These are phyloP conservation scores for Tokudaia tokunoshimensis DNA, from an alignment of 2,797 vertebrate species.

Conservation along the genomic window DNA sequence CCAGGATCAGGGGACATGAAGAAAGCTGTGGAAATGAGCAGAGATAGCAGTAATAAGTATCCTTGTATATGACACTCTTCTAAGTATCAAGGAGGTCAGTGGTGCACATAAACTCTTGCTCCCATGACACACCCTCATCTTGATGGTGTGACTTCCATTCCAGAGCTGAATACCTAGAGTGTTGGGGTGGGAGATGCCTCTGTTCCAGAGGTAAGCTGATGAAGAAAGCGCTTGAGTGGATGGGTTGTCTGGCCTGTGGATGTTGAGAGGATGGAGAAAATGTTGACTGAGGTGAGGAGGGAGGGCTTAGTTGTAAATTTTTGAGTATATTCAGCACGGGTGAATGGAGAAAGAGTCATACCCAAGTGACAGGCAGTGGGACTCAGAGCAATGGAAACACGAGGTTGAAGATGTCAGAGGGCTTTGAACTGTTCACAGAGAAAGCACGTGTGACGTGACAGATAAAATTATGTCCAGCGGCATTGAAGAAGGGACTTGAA, in stretches of 20 bases:
- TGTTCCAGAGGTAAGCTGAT: not conserved
- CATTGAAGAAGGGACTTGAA: not conserved
- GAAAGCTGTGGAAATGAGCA: constrained; percentile 51
- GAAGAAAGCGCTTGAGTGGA: not conserved
- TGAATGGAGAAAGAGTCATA: not conserved
- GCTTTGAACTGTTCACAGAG: constrained; percentile 12
- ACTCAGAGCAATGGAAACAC: not conserved
- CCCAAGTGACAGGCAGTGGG: not conserved
- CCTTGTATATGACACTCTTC: not conserved
- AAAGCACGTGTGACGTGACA: not conserved
- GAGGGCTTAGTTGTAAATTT: not conserved
- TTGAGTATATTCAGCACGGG: not conserved
- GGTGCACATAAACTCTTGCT: not conserved
- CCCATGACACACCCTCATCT: not conserved
- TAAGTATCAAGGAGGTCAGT: not conserved
- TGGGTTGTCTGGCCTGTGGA: not conserved
- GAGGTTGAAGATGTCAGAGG: not conserved
- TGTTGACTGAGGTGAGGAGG: constrained; percentile 2
- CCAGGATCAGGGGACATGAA: constrained; percentile 63
- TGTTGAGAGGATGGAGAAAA: not conserved
- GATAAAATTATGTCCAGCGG: not conserved
- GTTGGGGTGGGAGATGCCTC: not conserved
- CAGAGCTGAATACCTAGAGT: not conserved
- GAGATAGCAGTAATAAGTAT: constrained; percentile 19
- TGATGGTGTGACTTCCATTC: not conserved